These are phyloP conservation scores for Leptopilina myrica DNA, from an alignment of 2,888 invertebrate species.

Conservation along the genomic window DNA sequence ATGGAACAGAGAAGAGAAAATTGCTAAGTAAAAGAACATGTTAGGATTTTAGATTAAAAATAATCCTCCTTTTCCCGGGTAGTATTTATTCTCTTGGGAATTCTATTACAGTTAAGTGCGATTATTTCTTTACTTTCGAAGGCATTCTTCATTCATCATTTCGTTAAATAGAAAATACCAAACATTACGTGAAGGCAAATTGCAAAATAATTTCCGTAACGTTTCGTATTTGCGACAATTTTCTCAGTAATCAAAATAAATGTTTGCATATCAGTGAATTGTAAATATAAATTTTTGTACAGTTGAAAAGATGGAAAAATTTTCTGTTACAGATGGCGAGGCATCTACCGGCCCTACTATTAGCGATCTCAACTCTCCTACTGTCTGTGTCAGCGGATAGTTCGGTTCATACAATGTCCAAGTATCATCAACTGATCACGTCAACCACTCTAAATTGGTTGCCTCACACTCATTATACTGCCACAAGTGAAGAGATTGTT, in stretches of 20 bases:
- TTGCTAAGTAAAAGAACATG: neutral
- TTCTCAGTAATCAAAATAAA: no score
- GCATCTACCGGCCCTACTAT: constrained; percentile 48
- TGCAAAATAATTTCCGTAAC: no score
- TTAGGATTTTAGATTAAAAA: neutral
- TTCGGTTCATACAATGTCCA: constrained; percentile 73
- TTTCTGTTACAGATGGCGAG: constrained; percentile 62
- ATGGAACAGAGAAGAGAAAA: neutral
- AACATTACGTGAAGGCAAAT: no score
- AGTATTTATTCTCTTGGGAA: neutral
- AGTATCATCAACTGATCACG: constrained; percentile 82
- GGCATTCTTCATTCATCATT: neutral
- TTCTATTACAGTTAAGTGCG: neutral
- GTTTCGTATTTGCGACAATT: no score
- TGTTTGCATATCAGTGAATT: no score
- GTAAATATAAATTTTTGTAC: no score
- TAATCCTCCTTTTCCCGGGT: neutral
- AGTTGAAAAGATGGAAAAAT: no score
- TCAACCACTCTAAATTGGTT: constrained; percentile 90
- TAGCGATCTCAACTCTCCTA: constrained; percentile 49
- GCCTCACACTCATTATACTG: constrained; percentile 79
- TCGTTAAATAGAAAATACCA: neutral
- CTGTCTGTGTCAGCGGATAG: constrained; percentile 66
- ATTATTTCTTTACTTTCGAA: neutral
- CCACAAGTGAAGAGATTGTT: constrained; percentile 83